Percentiles rank a stretch among this genome's conserved stretches.
These are phyloP conservation scores for Oryzaephilus surinamensis DNA, from an alignment of 1,140 invertebrate species.

Conservation along the genomic window DNA sequence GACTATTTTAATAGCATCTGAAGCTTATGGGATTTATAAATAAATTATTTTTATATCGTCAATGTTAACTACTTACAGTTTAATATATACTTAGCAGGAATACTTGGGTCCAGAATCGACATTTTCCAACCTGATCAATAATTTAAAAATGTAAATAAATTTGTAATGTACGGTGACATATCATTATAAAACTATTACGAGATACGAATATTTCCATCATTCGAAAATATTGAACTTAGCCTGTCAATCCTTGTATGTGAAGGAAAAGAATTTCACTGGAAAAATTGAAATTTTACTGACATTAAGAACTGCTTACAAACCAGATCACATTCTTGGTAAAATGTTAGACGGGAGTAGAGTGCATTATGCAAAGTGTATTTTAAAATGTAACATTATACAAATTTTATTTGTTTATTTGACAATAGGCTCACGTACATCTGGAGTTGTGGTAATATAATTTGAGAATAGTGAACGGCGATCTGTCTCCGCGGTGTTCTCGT, in stretches of 20 bases:
- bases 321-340: conserved; percentile 32
- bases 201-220: no score
- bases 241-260: no score
- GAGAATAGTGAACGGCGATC: conserved; percentile 35
- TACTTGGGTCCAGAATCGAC: no score
- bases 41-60: conserved; percentile 17
- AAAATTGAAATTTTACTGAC: background rate
- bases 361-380: conserved; percentile 38
- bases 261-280: background rate
- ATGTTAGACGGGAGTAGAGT: conserved; percentile 18
- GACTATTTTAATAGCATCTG: conserved; percentile 17
- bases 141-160: background rate
- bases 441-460: conserved; percentile 35
- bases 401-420: conserved; percentile 39
- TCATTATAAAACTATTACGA: no score
- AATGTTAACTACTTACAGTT: conserved; percentile 10
- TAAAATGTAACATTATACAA: conserved; percentile 37
- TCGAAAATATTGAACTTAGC: no score
- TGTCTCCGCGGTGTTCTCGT: conserved; percentile 27
- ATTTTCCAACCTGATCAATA: no score
- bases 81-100: no score
- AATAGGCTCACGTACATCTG: conserved; percentile 36
- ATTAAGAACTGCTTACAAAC: conserved; percentile 21
- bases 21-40: conserved; percentile 16
- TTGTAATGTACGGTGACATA: no score